Evolutionary conservation across 2,888 invertebrate genomes (phyloP).

Genomic region (Drosophila setosimentum): DNA sequence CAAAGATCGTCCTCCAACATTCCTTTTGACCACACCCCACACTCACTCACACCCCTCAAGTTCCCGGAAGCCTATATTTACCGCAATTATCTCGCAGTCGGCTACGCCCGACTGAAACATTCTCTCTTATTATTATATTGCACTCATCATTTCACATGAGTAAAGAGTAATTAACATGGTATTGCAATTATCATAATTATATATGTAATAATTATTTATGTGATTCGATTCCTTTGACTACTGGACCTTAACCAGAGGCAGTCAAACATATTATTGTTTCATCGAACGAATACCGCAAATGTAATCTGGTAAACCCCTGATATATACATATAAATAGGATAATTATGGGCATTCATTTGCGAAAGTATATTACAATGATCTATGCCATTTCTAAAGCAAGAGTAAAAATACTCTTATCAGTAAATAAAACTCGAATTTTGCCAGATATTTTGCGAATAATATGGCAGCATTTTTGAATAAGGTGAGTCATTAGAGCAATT

Average conservation of each 20-base stretch:
- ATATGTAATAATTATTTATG: too few relatives aligned
- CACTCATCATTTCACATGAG: background rate
- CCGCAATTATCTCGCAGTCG: background rate
- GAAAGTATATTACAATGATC: background rate
- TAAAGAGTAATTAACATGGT: background rate
- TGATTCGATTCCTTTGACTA: constrained; percentile 32
- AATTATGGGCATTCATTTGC: background rate
- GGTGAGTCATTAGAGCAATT: background rate
- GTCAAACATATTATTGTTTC: background rate
- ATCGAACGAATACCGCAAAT: background rate
- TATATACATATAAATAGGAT: background rate
- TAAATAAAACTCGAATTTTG: background rate
- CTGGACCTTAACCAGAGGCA: background rate
- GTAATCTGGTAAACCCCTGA: background rate
- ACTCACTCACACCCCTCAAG: background rate
- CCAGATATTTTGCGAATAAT: background rate
- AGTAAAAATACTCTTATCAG: background rate
- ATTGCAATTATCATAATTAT: background rate
- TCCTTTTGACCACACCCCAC: too few relatives aligned
- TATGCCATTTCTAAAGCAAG: background rate
- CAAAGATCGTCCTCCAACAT: too few relatives aligned
- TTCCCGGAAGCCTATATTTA: too few relatives aligned
- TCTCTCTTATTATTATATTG: background rate
- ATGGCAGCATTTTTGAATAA: background rate
- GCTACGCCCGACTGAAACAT: background rate